Conservation (phyloP, 2,888 invertebrate genomes). For the Hyposoter didymator region DNA sequence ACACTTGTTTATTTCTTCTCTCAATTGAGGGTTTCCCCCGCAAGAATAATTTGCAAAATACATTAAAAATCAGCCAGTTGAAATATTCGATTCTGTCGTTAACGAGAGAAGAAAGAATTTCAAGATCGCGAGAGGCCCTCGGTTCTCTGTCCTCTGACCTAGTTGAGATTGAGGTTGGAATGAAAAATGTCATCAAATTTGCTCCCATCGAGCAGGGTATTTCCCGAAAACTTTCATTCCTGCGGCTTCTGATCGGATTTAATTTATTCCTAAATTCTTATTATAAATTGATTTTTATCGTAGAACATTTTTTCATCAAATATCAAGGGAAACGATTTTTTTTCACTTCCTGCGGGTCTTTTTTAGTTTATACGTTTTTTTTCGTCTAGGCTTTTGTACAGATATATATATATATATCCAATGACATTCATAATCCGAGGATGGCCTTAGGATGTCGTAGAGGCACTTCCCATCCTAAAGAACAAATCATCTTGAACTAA, state of each 20-base stretch:
- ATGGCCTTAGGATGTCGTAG: constrained; percentile 2
- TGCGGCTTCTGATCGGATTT: background rate
- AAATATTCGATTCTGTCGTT: background rate
- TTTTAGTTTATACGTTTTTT: background rate
- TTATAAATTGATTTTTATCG: background rate
- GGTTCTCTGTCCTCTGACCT: background rate
- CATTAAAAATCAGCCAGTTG: background rate
- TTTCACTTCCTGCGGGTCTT: background rate
- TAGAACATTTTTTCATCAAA: background rate
- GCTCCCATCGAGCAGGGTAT: background rate
- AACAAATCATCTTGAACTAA: background rate
- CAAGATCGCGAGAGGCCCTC: background rate
- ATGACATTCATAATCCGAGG: background rate
- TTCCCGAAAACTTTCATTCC: background rate
- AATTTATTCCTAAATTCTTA: background rate
- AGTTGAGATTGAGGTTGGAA: background rate
- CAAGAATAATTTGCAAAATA: background rate
- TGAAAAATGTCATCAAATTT: background rate
- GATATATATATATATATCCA: background rate
- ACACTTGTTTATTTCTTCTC: background rate
- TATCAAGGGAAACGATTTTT: background rate
- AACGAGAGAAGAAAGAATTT: background rate
- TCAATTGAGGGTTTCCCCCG: background rate
- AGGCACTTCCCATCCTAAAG: background rate
- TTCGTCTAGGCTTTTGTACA: background rate